phyloP scores from a whole-genome alignment of 1,140 invertebrate genomes.

The Pentalonia nigronervosa region DNA sequence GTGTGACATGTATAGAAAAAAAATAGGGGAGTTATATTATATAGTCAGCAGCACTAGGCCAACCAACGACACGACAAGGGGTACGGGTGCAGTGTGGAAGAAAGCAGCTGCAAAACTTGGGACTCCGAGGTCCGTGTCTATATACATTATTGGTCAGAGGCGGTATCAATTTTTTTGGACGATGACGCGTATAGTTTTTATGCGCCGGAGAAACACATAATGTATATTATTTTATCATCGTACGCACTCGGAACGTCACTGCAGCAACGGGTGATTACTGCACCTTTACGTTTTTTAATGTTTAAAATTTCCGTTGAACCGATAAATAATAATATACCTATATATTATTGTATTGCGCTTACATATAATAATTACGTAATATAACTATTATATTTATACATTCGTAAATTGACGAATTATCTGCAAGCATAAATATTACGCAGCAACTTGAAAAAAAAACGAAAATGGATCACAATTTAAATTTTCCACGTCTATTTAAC shows the following conservation, averaged over 20 bases:
- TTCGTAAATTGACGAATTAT: background rate
- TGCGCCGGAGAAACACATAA: background rate
- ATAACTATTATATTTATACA: background rate
- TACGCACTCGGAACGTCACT: background rate
- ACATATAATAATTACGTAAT: background rate
- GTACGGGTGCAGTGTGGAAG: slow-evolving; percentile 43
- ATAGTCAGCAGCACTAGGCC: slow-evolving; percentile 33
- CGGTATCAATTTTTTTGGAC: slow-evolving; percentile 34
- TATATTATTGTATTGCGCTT: background rate
- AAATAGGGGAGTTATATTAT: slow-evolving; percentile 48
- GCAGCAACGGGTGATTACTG: background rate
- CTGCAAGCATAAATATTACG: slow-evolving; percentile 28
- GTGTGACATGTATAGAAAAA: slow-evolving; percentile 33
- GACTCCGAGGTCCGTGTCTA: slow-evolving; percentile 14
- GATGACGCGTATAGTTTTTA: slow-evolving; percentile 7
- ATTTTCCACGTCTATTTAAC: slow-evolving; percentile 55
- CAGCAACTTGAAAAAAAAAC: slow-evolving; percentile 23
- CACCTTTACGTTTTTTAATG: background rate
- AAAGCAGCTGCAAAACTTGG: slow-evolving; percentile 58
- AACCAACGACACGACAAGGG: slow-evolving; percentile 25
- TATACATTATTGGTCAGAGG: slow-evolving; percentile 39
- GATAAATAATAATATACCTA: background rate
- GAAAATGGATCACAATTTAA: slow-evolving; percentile 51
- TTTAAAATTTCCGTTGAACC: background rate
- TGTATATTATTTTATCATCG: slow-evolving; percentile 18